Base-by-base conservation (phyloP, 2,113 vertebrate genomes). In the Scytalopus superciliaris region DNA sequence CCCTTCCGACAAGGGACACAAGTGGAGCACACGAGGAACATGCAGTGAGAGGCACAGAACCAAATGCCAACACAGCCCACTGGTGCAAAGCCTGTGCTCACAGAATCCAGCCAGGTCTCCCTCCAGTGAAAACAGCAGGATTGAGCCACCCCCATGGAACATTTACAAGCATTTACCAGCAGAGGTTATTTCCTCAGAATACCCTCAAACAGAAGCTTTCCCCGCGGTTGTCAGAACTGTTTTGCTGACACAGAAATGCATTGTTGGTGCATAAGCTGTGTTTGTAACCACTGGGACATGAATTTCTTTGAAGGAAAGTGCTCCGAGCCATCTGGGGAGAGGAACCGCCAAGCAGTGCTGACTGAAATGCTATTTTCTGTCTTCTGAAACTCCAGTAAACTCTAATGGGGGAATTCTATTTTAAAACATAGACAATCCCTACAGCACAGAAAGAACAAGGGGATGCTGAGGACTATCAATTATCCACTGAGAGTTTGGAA, bases 51-150 rank as follows among this genome's bases (percentile, higher is more conserved):
- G 19, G 28, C 10, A 27, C 47, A 6, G 4, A 64, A 45, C 47
- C 53, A 18, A n/a, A 24, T 3, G 24, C 42, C 57, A 6, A 3
- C 2, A 6, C 24, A 3, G 0, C 4, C 4, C 49, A 10, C 39
- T 42, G 5, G 2, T 2, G 19, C 81, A 39, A 14, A 60, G 63
- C 74, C 6, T 2, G 2, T 9, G 14, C 62, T 33, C 30, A 4
- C 4, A 1, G 6, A 30, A 35, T 30, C 30, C 79, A 73, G 57
- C 3, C 31, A 4, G 55, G 4, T 3, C 30, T 21, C 12, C 35
- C 64, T 45, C 1, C 3, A 19, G 45, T 3, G 35, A 14, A 45
- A 70, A 55, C 19, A 5, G 30, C 64, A 39, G 42, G n/a, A 33
- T 0, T 10, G 69, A 96, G 44, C 30, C 66, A 63, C 42, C 30